Base-by-base conservation (phyloP, 2,888 invertebrate genomes). In the Bhutanitis thaidina region DNA sequence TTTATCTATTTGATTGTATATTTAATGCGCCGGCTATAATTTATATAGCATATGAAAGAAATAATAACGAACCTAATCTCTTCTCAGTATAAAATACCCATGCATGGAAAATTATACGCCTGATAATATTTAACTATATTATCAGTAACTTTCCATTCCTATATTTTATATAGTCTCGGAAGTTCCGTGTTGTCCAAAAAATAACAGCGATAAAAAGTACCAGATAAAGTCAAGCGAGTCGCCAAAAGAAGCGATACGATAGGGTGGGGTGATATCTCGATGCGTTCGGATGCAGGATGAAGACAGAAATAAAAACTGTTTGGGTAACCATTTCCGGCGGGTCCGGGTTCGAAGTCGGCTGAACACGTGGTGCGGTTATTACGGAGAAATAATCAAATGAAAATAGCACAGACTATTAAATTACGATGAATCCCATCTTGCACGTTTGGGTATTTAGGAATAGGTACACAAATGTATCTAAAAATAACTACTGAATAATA, bases 271-370 rank as follows among this genome's bases (percentile, higher is more conserved):
- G 51, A 45, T 48, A 46, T 55, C 52, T 49, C 39, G 36, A 43
- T 30, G 36, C 47, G 47, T 58, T 53, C 63, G 59, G 56, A 54
- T 64, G 67, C 79, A 77, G 78, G 79, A 81, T 80, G 84, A 77
- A 79, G 82, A 82, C 84, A 80, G 80, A 88, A 89, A 89, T 89
- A 89, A 89, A 87, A 87, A 86, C 66, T 89, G 88, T 89, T 89
- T 87, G 86, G 82, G 74, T 86, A 82, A 86, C 66, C 71, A 70
- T 81, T 87, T 89, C 88, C 88, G 87, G 86, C 71, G 71, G 66
- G 77, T 80, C 77, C 72, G 72, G 72, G 76, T 81, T 80, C 77
- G 77, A 71, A 61, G 61, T 76, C 75, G 71, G 66, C 51, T 59
- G 56, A 58, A 68, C 85, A 83, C 84, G 84, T 83, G 86, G 74